Conservation (phyloP, 1,140 invertebrate genomes). For the Drosophila takahashii region DNA sequence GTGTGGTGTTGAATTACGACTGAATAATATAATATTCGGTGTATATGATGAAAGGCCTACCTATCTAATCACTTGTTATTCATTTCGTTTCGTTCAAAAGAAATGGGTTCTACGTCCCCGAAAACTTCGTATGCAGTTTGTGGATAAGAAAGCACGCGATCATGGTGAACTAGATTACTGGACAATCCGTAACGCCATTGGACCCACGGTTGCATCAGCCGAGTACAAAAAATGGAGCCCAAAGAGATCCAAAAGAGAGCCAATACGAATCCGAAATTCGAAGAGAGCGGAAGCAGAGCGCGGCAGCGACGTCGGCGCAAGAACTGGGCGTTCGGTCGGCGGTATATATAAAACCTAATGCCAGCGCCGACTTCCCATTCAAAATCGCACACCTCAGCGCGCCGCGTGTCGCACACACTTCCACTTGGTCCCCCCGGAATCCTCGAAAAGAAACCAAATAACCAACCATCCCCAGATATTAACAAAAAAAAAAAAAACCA, state of each 20-base stretch:
- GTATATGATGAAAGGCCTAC: neutral
- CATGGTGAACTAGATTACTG: slow-evolving; percentile 11
- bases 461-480: slow-evolving; percentile 11
- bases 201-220: slow-evolving; percentile 19
- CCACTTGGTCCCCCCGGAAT: slow-evolving; percentile 3
- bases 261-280: neutral
- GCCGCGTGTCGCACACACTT: slow-evolving; percentile 21
- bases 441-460: slow-evolving; percentile 2
- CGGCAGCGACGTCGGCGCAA: slow-evolving; percentile 25
- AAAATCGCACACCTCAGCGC: slow-evolving; percentile 42
- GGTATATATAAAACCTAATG: slow-evolving; percentile 34
- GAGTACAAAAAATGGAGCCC: slow-evolving; percentile 2
- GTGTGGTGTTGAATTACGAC: no score
- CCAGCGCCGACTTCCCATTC: slow-evolving; percentile 32
- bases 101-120: neutral
- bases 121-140: neutral
- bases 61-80: neutral
- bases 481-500: slow-evolving; percentile 5
- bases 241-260: slow-evolving; percentile 3
- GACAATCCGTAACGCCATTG: neutral
- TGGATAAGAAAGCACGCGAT: neutral
- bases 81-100: neutral
- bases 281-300: slow-evolving; percentile 23
- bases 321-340: slow-evolving; percentile 21
- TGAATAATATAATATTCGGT: no score